phyloP scores from a whole-genome alignment of 1,140 invertebrate species.

The Eumaeus atala region DNA sequence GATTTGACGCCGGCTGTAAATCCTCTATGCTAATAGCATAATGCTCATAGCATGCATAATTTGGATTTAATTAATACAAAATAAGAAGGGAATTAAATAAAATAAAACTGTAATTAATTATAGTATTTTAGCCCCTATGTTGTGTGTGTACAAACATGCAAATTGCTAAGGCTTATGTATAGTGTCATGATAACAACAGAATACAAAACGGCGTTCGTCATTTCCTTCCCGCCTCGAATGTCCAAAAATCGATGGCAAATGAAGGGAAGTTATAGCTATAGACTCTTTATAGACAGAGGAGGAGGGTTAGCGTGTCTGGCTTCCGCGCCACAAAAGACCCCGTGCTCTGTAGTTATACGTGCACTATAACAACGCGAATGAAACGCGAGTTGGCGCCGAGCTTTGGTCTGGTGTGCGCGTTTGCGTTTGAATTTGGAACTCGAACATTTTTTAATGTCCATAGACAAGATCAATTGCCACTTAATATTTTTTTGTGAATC shows the following conservation, averaged over 20 bases:
- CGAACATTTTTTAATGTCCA: slow-evolving; percentile 29
- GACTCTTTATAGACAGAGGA: slow-evolving; percentile 33
- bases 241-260: slow-evolving; percentile 49
- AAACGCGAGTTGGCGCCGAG: slow-evolving; percentile 57
- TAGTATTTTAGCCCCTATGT: no score
- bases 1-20: no score
- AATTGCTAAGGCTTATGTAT: background rate
- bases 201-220: slow-evolving; percentile 3
- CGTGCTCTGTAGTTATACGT: slow-evolving; percentile 51
- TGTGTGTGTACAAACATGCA: no score
- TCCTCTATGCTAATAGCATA: no score
- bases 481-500: slow-evolving; percentile 20
- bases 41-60: no score
- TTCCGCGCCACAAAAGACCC: slow-evolving; percentile 56
- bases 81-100: no score
- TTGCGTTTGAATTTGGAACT: slow-evolving; percentile 42
- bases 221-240: slow-evolving; percentile 21
- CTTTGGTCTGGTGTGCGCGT: slow-evolving; percentile 63
- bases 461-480: slow-evolving; percentile 16
- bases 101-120: no score
- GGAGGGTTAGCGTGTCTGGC: slow-evolving; percentile 63
- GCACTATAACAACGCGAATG: slow-evolving; percentile 37
- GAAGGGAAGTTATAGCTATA: slow-evolving; percentile 51
- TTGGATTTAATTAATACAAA: no score
- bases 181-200: background rate